phyloP scores from a whole-genome alignment of 2,888 invertebrate species.

The Zeuzera pyrina region DNA sequence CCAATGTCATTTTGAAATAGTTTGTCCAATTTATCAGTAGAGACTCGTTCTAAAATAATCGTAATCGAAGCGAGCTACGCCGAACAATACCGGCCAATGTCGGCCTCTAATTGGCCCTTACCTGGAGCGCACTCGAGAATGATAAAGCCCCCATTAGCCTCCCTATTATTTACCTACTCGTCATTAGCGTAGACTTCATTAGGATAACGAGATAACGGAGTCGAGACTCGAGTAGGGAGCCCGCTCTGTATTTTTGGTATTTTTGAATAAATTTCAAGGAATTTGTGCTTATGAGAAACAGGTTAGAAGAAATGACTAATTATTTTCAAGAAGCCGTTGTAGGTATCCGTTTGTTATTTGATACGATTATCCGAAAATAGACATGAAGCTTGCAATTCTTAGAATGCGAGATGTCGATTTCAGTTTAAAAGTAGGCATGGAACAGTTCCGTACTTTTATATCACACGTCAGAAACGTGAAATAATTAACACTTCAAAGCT shows the following conservation, averaged over 20 bases:
- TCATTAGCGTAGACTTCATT: constrained; percentile 74
- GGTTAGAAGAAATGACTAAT: too few species aligned
- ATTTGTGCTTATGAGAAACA: too few species aligned
- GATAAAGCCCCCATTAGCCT: constrained; percentile 73
- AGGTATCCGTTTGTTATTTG: too few species aligned
- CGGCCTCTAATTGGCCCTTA: constrained; percentile 73
- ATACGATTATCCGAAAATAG: too few species aligned
- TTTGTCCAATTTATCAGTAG: constrained; percentile 69
- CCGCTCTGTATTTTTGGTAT: constrained; percentile 51
- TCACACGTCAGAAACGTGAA: too few species aligned
- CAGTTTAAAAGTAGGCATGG: too few species aligned
- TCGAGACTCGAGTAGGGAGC: constrained; percentile 49
- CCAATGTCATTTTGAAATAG: constrained; percentile 65
- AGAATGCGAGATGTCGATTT: too few species aligned
- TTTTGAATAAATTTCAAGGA: constrained; percentile 49
- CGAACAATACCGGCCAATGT: constrained; percentile 72
- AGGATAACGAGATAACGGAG: constrained; percentile 70
- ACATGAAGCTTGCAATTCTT: too few species aligned
- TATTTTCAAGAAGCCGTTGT: too few species aligned
- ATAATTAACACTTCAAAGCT: too few species aligned
- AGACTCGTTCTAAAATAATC: constrained; percentile 67
- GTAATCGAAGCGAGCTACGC: constrained; percentile 67
- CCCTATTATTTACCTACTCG: constrained; percentile 74
- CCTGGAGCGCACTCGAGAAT: constrained; percentile 73
- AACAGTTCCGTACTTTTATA: too few species aligned